Evolutionary conservation across 2,113 vertebrate genomes (phyloP), one percentile per base, ranked within the genome.

Genomic region (Dicerorhinus sumatrensis): DNA sequence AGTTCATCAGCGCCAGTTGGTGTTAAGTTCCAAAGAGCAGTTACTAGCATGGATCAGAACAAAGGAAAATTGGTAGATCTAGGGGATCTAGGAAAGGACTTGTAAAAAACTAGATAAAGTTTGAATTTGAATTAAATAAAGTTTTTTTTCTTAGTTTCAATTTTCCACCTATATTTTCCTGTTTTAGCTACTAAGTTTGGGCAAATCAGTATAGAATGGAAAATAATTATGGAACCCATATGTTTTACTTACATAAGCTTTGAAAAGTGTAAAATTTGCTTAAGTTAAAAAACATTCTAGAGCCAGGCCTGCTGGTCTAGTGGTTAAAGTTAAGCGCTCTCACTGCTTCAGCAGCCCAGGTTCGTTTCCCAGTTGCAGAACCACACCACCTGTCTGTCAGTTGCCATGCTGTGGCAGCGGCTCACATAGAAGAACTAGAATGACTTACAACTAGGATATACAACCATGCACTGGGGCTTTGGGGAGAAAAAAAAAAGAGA

Each of bases 131-230:
- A 42, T 42, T 42, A 42, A 42, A 42, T 42, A 42, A 42, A 42
- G 42, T 42, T 46, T 70, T 27, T 58, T 29, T n/a, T 62, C 54
- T 31, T 60, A n/a, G 18, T 85, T 96, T 93, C 46, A 65, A 23
- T 89, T 96, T 92, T 84, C 48, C 1, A 56, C 13, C n/a, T 92
- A 0, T 77, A 51, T 62, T 97, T 93, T 91, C 72, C 25, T 67
- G 20, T 94, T 92, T 88, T 76, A 85, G 51, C 33, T 94, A n/a
- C 62, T 77, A 82, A 83, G 16, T 94, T 94, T 90, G 31, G 72
- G 25, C 77, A 81, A 77, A 83, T 88, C 63, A 69, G 2, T 76
- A 4, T 90, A 63, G 23, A 91, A 14, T 77, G 10, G 73, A 63
- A 97, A 91, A 91, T 82, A 87, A 89, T 89, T 85, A 58, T 86